Percentiles rank a stretch among this genome's conserved stretches.
phyloP scores from a whole-genome alignment of 2,888 invertebrate species.

The Rosalia funebris region DNA sequence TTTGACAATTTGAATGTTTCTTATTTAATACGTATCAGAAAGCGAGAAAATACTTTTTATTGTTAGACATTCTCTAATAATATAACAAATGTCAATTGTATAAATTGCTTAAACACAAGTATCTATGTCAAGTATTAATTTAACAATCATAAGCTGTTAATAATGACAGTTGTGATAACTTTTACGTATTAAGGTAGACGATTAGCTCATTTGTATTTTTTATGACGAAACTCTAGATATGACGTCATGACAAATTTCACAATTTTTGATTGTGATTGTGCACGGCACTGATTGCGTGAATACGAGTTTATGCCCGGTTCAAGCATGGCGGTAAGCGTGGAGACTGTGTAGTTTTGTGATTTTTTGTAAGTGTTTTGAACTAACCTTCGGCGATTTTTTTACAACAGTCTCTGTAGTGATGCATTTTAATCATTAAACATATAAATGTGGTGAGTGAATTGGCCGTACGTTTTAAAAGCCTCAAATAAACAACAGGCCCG shows the following conservation, averaged over 20 bases:
- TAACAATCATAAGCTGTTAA: too few relatives aligned
- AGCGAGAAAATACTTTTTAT: too few relatives aligned
- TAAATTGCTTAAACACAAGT: too few relatives aligned
- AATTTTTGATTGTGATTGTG: not conserved
- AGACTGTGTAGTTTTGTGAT: slow-evolving; percentile 49
- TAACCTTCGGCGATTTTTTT: slow-evolving; percentile 18
- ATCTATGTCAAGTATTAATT: too few relatives aligned
- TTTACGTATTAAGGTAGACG: too few relatives aligned
- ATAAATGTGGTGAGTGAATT: slow-evolving; percentile 34
- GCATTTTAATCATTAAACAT: slow-evolving; percentile 19
- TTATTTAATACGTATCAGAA: too few relatives aligned
- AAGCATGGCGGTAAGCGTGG: slow-evolving; percentile 57
- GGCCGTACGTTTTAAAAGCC: slow-evolving; percentile 21
- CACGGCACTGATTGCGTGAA: slow-evolving; percentile 30
- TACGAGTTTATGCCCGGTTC: slow-evolving; percentile 49
- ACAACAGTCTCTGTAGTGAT: slow-evolving; percentile 15
- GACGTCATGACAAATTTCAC: slow-evolving; percentile 1
- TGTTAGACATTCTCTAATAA: too few relatives aligned
- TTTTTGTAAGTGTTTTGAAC: slow-evolving; percentile 43
- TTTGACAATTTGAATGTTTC: too few relatives aligned
- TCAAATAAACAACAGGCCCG: slow-evolving; percentile 35
- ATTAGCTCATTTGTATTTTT: not conserved
- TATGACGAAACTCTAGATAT: too few relatives aligned
- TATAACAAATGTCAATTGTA: too few relatives aligned
- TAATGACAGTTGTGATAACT: too few relatives aligned